Evolutionary conservation across 2,888 invertebrate genomes (phyloP), one percentile per base, ranked within the genome.

Genomic region (Nomada fucata): DNA sequence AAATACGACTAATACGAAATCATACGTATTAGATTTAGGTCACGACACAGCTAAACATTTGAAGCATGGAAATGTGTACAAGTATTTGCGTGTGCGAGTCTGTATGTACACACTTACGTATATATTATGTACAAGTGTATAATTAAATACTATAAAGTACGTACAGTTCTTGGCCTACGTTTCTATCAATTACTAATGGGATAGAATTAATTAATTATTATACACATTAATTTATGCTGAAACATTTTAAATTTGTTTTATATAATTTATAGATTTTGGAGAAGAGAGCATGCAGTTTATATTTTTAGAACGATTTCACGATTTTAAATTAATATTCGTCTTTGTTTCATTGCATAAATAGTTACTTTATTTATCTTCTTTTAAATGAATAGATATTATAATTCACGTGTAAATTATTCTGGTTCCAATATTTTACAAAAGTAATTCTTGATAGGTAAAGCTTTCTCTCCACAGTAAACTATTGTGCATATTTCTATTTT

Each of bases 61-160:
- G 57, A 29, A 76, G 63, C 50, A 67, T 65, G 44, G 44, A 57
- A 68, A 53, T 13, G 44, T 60, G 59, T 44, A 29, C 36, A 44
- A 63, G 61, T 64, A 47, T 60, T 55, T 69, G 60, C 59, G 50
- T 50, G 15, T 10, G 7, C 29, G 23, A 44, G 42, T 59, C 57
- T 68, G 20, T 67, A 29, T 57, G 63, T 69, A 64, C 36, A 60
- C 53, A 68, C 44, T 71, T 71, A 82, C 47, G 44, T 68, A 63
- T 36, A 36, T 72, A 75, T 68, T 63, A 79, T 71, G 67, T 77
- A 79, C 60, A 80, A 44, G 71, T 79, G 67, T 68, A 76, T 63
- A 75, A 83, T 74, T 74, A 71, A 83, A 75, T 74, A 76, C 53
- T 69, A 61, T 64, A 82, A 82, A 81, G 72, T 47, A 77, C 20